These are phyloP conservation scores for Meleagris gallopavo DNA, from an alignment of 2,113 vertebrate species.

Conservation along the genomic window DNA sequence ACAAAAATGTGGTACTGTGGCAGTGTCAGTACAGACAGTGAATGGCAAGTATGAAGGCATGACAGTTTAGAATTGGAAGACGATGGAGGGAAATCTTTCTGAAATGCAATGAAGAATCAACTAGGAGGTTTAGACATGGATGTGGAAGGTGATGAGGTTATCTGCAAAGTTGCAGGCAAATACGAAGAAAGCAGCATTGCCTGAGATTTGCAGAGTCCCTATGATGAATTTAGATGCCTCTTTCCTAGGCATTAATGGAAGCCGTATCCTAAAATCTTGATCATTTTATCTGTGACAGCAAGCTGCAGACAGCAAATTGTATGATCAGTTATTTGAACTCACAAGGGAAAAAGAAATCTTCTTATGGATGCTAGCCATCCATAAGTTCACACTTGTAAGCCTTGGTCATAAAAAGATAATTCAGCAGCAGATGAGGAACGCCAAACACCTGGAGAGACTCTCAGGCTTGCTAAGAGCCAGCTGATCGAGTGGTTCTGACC, in stretches of 20 bases:
- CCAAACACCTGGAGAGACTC: neutral
- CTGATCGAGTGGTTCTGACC: neutral
- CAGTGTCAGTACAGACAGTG: neutral
- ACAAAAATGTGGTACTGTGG: neutral
- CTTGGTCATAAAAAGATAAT: rapidly evolving
- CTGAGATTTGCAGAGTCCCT: neutral
- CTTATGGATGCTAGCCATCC: neutral
- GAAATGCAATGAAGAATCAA: neutral
- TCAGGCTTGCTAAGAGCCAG: rapidly evolving
- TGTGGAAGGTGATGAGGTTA: neutral
- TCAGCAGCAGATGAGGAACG: neutral
- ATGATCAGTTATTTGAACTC: neutral
- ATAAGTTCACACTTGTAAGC: neutral
- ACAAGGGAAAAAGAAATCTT: neutral
- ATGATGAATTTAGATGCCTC: neutral
- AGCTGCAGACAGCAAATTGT: neutral
- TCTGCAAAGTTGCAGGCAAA: neutral
- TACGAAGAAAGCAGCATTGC: neutral
- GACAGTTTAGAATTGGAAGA: neutral
- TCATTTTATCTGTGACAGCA: neutral
- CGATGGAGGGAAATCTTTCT: neutral
- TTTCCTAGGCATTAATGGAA: neutral
- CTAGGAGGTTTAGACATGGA: neutral
- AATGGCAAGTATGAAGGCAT: neutral
- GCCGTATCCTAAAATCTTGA: neutral